Evolutionary conservation across 2,888 invertebrate species (phyloP).

Genomic region (Tiliacea citrago): DNA sequence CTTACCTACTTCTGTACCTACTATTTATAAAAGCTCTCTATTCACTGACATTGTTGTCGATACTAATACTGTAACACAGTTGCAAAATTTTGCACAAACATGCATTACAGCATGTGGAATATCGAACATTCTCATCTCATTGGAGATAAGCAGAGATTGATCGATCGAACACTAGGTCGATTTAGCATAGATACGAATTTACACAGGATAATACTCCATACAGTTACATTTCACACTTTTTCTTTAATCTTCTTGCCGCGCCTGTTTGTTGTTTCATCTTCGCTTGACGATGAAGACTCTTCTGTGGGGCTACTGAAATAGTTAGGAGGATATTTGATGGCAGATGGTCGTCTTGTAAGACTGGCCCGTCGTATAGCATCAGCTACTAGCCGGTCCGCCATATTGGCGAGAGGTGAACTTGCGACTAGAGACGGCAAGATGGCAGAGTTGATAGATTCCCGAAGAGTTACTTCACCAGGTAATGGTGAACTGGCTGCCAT

Average conservation of each 20-base stretch:
- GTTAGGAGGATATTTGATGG: constrained; percentile 84
- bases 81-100: constrained; percentile 11
- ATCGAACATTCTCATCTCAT: constrained; percentile 19
- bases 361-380: constrained; percentile 86
- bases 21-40: neutral
- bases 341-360: constrained; percentile 81
- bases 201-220: constrained; percentile 8
- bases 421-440: constrained; percentile 62
- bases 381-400: constrained; percentile 83
- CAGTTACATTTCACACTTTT: constrained; percentile 57
- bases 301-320: constrained; percentile 82
- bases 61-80: constrained; percentile 30
- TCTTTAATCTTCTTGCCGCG: constrained; percentile 68
- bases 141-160: constrained; percentile 49
- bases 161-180: constrained; percentile 34
- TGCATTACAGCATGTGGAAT: constrained; percentile 13
- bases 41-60: constrained; percentile 11
- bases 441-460: constrained; percentile 72
- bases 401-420: constrained; percentile 76
- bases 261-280: constrained; percentile 74
- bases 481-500: constrained; percentile 74
- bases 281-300: constrained; percentile 83
- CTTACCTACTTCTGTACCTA: neutral
- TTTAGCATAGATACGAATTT: constrained; percentile 11
- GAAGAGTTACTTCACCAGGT: constrained; percentile 74